These are phyloP conservation scores for Ailuropoda melanoleuca DNA, from an alignment of 2,113 vertebrate genomes.

Conservation along the genomic window DNA sequence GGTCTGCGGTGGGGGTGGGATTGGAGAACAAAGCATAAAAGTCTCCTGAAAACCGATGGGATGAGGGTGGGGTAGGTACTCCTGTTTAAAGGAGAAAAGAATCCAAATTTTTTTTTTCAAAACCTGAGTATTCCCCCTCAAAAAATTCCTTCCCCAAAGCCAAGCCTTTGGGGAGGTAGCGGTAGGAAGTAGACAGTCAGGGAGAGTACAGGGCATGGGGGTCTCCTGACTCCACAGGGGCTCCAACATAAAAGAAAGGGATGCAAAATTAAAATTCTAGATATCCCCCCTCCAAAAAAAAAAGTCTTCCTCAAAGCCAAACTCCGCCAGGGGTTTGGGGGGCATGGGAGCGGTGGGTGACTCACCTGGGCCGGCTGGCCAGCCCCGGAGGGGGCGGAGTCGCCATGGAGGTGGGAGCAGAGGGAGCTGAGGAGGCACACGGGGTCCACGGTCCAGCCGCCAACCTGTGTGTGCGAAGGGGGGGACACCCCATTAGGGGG, in stretches of 20 bases:
- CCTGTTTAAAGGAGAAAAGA: conserved; percentile 41
- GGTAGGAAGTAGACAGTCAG: neutral
- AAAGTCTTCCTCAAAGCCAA: conserved; percentile 56
- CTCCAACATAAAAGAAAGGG: conserved; percentile 30
- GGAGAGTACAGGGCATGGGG: neutral
- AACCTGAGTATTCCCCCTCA: neutral
- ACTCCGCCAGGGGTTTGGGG: conserved; percentile 44
- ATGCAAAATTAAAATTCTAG: conserved; percentile 55
- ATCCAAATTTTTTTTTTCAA: neutral
- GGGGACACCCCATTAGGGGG: conserved; percentile 82
- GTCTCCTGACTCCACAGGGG: neutral
- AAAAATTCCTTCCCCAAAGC: conserved; percentile 52
- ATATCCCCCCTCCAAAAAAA: conserved; percentile 59
- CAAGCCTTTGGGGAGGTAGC: neutral
- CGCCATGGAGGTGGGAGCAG: conserved; percentile 81
- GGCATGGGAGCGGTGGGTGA: conserved; percentile 56
- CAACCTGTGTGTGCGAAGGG: conserved; percentile 81
- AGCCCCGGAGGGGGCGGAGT: conserved; percentile 79
- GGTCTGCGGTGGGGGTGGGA: neutral
- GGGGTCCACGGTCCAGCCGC: conserved; percentile 81
- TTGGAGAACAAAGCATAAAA: neutral
- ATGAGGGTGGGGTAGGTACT: neutral
- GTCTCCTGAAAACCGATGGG: neutral
- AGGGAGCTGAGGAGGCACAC: conserved; percentile 82
- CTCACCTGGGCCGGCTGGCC: conserved; percentile 81